phyloP scores from a whole-genome alignment of 2,113 vertebrate species.

The Petromus typicus region DNA sequence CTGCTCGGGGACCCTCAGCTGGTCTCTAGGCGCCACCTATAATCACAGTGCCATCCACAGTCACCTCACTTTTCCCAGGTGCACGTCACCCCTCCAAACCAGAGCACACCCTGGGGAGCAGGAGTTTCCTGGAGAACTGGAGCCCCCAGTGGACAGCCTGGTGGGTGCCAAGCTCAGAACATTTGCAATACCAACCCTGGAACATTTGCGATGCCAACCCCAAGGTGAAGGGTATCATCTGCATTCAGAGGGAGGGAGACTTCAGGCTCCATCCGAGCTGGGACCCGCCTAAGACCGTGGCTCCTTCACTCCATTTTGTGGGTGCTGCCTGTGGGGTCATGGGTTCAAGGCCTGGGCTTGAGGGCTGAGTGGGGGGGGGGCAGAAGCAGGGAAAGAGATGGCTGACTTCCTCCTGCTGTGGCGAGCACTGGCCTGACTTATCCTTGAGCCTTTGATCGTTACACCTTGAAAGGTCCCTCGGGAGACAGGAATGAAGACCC shows the following conservation, averaged over 20 bases:
- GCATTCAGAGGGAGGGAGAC: neutral
- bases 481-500: neutral
- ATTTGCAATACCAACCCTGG: too few species aligned
- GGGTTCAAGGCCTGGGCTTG: neutral
- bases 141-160: neutral
- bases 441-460: neutral
- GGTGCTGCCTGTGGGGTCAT: neutral
- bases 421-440: neutral
- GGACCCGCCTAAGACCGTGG: neutral
- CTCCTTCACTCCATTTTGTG: neutral
- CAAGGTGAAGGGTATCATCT: neutral
- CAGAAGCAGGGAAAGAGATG: neutral
- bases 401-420: neutral
- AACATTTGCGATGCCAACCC: neutral
- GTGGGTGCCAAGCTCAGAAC: fast-evolving
- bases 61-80: neutral
- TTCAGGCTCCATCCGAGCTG: neutral
- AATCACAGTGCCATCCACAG: neutral
- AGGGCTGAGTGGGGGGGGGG: neutral
- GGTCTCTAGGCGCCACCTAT: neutral
- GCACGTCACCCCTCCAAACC: neutral
- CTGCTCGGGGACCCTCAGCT: neutral
- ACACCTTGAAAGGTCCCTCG: neutral
- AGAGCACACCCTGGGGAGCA: too few species aligned
- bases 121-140: neutral